phyloP scores from a whole-genome alignment of 2,888 invertebrate genomes.

The Sinhomidia bicolor region DNA sequence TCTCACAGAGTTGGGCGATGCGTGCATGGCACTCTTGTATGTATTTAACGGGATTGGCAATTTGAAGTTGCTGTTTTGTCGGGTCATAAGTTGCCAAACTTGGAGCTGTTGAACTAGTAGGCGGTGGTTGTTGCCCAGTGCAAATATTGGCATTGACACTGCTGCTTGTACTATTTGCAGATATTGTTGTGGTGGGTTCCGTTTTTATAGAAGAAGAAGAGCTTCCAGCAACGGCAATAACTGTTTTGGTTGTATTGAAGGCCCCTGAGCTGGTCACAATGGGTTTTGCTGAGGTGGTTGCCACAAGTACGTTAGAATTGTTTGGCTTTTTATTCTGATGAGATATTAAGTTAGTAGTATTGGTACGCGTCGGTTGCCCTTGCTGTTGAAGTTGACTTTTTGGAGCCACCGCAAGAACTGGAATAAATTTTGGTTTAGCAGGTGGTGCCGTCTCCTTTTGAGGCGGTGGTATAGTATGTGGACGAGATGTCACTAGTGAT shows the following conservation, averaged over 20 bases:
- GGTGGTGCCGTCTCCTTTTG: neutral
- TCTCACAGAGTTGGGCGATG: slow-evolving; percentile 61
- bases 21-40: slow-evolving; percentile 66
- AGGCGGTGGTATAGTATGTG: neutral
- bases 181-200: neutral
- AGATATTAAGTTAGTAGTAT: neutral
- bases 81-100: slow-evolving; percentile 62
- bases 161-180: neutral
- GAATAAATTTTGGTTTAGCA: slow-evolving; percentile 22
- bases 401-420: slow-evolving; percentile 42
- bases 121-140: neutral
- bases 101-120: neutral
- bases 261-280: neutral
- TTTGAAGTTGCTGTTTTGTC: slow-evolving; percentile 56
- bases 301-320: neutral
- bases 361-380: neutral
- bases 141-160: neutral
- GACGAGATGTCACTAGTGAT: neutral
- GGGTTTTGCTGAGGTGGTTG: neutral
- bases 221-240: neutral
- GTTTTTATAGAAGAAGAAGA: neutral
- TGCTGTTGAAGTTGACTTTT: slow-evolving; percentile 17
- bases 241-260: neutral
- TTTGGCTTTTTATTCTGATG: neutral
- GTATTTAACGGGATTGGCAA: slow-evolving; percentile 66